Conservation (phyloP, 1,140 invertebrate genomes). For the Halesus radiatus region DNA sequence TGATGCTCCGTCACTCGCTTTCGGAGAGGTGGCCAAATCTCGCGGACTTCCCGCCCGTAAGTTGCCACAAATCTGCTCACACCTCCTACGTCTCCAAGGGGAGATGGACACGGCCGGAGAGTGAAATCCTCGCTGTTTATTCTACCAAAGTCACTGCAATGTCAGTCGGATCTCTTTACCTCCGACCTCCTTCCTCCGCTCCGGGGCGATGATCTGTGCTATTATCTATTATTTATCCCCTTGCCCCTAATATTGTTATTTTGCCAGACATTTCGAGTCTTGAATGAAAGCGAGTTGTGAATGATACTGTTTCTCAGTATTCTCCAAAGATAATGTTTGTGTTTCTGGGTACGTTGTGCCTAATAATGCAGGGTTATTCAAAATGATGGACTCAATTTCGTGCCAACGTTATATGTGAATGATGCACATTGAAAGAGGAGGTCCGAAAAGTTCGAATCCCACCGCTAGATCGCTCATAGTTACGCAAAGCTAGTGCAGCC, state of each 20-base stretch:
- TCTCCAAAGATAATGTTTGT: no score
- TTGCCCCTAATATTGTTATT: background rate
- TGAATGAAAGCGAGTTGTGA: background rate
- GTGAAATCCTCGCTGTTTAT: background rate
- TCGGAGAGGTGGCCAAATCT: background rate
- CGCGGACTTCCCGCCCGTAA: conserved; percentile 9
- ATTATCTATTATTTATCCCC: background rate
- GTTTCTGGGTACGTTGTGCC: no score
- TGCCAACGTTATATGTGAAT: no score
- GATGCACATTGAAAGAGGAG: no score
- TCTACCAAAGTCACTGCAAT: conserved; percentile 19
- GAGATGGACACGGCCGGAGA: no score
- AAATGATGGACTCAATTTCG: no score
- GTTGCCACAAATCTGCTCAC: conserved; percentile 9
- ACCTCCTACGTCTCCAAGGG: background rate
- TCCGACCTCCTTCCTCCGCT: no score
- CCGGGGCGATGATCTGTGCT: background rate
- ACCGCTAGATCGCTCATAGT: no score
- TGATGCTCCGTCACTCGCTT: background rate
- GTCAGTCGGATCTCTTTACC: background rate
- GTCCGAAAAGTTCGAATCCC: no score
- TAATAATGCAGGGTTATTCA: no score
- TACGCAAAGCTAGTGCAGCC: no score
- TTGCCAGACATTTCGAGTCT: background rate
- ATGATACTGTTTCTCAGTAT: no score